Percentiles rank a stretch among this genome's conserved stretches.
These are phyloP conservation scores for Stramonita haemastoma DNA, from an alignment of 2,888 invertebrate genomes.

Conservation along the genomic window DNA sequence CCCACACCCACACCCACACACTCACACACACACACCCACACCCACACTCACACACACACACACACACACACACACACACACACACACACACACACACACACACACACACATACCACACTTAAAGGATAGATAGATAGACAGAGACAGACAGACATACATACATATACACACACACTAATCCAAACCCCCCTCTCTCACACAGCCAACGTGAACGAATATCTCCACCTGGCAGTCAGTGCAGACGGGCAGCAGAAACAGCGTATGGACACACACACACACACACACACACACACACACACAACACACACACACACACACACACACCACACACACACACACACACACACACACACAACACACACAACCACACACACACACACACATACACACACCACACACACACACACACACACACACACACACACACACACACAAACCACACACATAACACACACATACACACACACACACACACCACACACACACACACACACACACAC, in stretches of 20 bases:
- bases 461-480: too few relatives aligned
- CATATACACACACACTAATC: neutral
- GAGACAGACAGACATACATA: neutral
- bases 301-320: too few relatives aligned
- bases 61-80: neutral
- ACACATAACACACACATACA: too few relatives aligned
- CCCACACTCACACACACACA: too few relatives aligned
- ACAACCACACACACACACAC: too few relatives aligned
- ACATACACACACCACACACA: neutral
- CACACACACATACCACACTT: neutral
- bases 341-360: too few relatives aligned
- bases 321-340: too few relatives aligned
- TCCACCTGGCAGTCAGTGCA: slow-evolving; percentile 90
- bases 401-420: slow-evolving; percentile 82
- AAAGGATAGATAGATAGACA: neutral
- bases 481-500: too few relatives aligned
- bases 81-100: slow-evolving; percentile 10
- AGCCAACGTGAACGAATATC: slow-evolving; percentile 59
- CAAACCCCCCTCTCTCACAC: neutral
- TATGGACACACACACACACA: slow-evolving; percentile 24
- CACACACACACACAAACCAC: too few relatives aligned
- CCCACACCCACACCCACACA: too few relatives aligned
- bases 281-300: neutral
- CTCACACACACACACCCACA: too few relatives aligned
- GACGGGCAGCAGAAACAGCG: slow-evolving; percentile 84